These are phyloP conservation scores for Microcebus murinus DNA, from an alignment of 2,113 vertebrate species.

Conservation along the genomic window DNA sequence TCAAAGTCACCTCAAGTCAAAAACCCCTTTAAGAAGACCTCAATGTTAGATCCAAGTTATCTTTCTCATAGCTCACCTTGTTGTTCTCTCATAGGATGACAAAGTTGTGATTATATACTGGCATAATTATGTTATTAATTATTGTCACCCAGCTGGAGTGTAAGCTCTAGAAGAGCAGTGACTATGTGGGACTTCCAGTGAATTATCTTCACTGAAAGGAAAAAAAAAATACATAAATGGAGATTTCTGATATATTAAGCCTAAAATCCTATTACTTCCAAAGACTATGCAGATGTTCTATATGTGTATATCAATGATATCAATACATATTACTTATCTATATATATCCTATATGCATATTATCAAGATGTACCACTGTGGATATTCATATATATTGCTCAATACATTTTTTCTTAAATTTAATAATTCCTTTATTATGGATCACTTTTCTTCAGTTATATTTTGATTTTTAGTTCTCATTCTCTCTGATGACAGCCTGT, in stretches of 20 bases:
- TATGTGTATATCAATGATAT: not conserved
- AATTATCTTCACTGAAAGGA: not conserved
- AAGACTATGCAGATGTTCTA: not conserved
- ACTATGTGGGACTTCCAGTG: not conserved
- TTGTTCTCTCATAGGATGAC: not conserved
- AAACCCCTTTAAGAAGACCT: not conserved
- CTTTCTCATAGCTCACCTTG: not conserved
- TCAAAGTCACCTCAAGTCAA: not conserved
- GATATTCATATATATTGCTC: not conserved
- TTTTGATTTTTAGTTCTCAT: not conserved
- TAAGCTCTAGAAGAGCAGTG: not conserved
- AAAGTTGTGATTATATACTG: not conserved
- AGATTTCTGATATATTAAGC: not conserved
- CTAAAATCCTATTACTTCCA: not conserved
- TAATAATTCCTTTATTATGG: not conserved
- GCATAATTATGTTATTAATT: not conserved
- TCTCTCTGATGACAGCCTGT: not conserved
- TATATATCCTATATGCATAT: not conserved
- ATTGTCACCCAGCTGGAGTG: too few relatives aligned
- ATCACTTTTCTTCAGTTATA: constrained; percentile 22
- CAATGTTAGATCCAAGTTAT: not conserved
- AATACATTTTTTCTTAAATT: not conserved
- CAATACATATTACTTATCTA: not conserved
- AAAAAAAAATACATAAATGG: not conserved
- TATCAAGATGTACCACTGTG: not conserved